Evolutionary conservation across 1,140 invertebrate genomes (phyloP), one percentile per base, ranked within the genome.

Genomic region (Thalassaphorura encarpata): DNA sequence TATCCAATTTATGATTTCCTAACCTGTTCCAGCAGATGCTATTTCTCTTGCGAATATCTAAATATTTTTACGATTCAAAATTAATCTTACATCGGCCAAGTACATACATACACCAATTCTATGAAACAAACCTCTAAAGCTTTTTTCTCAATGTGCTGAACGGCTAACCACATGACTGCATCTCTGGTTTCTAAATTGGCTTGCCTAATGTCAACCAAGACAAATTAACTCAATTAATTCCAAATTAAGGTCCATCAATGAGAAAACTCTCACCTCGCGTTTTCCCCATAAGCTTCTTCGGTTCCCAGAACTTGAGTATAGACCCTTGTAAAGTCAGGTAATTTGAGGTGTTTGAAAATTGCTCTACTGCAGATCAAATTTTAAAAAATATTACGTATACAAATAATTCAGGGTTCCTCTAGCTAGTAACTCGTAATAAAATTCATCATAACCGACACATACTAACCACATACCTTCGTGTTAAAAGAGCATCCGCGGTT

Each of bases 11-110:
- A n/a, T n/a, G n/a, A n/a, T n/a, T n/a, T n/a, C n/a, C n/a, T n/a
- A n/a, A n/a, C n/a, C 77, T 41, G 77, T 78, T n/a, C 75, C 76
- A 52, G 76, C 74, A 48, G 76, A 72, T 19, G 77, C 76, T 52
- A 78, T 70, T 67, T 78, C 77, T 60, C 68, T 62, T 16, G 73
- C 67, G 59, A 77, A 73, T 50, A 78, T 60, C 59, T 64, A 19
- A 15, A n/a, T n/a, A n/a, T n/a, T n/a, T n/a, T n/a, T n/a, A n/a
- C n/a, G n/a, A n/a, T n/a, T n/a, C n/a, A n/a, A n/a, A n/a, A n/a
- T n/a, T n/a, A n/a, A n/a, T n/a, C n/a, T n/a, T n/a, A n/a, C n/a
- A n/a, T n/a, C n/a, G n/a, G n/a, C n/a, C n/a, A n/a, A n/a, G n/a
- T n/a, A n/a, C n/a, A n/a, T 42, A 42, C n/a, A 42, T 42, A 15